Conservation (phyloP, 1,140 invertebrate species). For the Daktulosphaira vitifoliae region DNA sequence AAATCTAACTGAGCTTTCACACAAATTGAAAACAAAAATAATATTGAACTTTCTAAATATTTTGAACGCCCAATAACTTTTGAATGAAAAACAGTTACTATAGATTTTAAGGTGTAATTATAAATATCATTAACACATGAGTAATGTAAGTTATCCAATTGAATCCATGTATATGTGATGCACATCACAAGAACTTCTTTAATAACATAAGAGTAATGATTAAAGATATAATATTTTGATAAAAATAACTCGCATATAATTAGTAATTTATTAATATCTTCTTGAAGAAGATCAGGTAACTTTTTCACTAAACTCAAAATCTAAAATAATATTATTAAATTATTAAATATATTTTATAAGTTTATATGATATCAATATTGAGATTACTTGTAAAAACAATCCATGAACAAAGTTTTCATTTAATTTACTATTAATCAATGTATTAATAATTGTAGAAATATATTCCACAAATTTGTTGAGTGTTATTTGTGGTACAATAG, state of each 20-base stretch:
- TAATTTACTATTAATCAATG: conserved; percentile 38
- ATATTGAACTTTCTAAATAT: conserved; percentile 21
- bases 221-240: background rate
- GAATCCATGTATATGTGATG: conserved; percentile 21
- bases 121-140: background rate
- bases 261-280: conserved; percentile 6
- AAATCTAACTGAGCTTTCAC: conserved; percentile 1
- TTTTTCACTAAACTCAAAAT: conserved; percentile 19
- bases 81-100: background rate
- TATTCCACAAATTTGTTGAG: conserved; percentile 43
- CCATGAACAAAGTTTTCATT: conserved; percentile 46
- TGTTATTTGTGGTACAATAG: conserved; percentile 43
- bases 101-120: background rate
- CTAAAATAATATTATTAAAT: background rate
- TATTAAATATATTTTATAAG: background rate
- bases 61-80: conserved; percentile 10
- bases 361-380: background rate
- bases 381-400: conserved; percentile 44
- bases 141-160: conserved; percentile 3
- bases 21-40: conserved; percentile 20
- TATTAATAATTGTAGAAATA: conserved; percentile 39
- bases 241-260: background rate
- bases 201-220: background rate
- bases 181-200: conserved; percentile 23
- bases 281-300: background rate